phyloP scores from a whole-genome alignment of 2,888 invertebrate genomes.

The Adineta ricciae region DNA sequence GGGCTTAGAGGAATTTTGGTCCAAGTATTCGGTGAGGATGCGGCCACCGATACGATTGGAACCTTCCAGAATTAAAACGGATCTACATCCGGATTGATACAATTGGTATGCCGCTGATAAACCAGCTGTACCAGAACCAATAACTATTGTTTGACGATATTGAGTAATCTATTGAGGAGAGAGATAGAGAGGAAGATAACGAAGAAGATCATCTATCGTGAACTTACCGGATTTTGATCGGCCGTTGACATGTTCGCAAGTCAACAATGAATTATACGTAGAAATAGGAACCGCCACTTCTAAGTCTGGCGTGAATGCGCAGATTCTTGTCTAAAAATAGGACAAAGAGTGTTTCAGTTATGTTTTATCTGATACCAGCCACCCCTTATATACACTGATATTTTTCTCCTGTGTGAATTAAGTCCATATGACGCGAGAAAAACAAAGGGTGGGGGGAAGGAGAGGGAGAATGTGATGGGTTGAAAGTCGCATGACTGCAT shows the following conservation, averaged over 20 bases:
- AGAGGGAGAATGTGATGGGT: too few relatives aligned
- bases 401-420: neutral
- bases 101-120: neutral
- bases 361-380: neutral
- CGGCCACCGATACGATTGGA: neutral
- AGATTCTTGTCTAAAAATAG: neutral
- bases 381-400: neutral
- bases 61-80: slow-evolving; percentile 9
- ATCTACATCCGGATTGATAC: neutral
- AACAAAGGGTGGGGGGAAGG: neutral
- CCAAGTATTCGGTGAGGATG: slow-evolving; percentile 6
- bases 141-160: neutral
- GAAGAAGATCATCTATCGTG: neutral
- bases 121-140: slow-evolving; percentile 7
- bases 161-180: neutral
- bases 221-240: neutral
- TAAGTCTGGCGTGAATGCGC: neutral
- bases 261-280: neutral
- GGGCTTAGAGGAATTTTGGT: neutral
- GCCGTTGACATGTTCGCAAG: neutral
- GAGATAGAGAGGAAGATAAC: too few relatives aligned
- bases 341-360: neutral
- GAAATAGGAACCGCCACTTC: neutral
- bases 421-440: neutral
- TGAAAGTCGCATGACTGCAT: too few relatives aligned